Conservation (phyloP, 1,140 invertebrate genomes). For the Cherax quadricarinatus region DNA sequence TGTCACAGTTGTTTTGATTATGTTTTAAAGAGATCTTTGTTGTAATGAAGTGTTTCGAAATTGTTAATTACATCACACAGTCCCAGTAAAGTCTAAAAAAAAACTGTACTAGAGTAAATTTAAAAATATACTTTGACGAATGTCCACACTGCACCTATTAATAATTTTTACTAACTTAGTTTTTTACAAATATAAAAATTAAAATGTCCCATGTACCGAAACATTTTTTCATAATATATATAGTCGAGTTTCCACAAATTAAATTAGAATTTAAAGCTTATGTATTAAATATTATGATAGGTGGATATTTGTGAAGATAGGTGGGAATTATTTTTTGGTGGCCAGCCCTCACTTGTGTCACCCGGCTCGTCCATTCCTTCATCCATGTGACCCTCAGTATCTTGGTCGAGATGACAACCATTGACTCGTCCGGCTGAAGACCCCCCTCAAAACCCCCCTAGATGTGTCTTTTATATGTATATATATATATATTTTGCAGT, state of each 20-base stretch:
- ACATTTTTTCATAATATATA: not conserved
- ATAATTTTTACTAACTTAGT: not conserved
- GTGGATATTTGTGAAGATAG: constrained; percentile 19
- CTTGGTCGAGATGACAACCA: not conserved
- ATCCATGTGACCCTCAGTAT: not conserved
- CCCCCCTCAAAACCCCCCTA: no score
- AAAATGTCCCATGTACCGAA: not conserved
- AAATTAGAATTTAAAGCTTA: not conserved
- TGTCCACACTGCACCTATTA: constrained; percentile 22
- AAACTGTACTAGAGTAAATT: constrained; percentile 11
- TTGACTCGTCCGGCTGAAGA: no score
- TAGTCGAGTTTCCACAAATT: no score
- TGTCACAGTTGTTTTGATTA: constrained; percentile 38
- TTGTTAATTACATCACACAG: constrained; percentile 19
- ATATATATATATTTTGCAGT: no score
- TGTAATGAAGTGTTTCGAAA: constrained; percentile 42
- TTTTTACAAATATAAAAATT: not conserved
- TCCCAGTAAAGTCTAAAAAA: constrained; percentile 12
- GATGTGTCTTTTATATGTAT: no score
- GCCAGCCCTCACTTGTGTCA: not conserved
- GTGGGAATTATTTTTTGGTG: not conserved
- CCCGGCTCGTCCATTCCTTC: not conserved
- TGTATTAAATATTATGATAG: not conserved
- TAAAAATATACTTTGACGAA: constrained; percentile 6
- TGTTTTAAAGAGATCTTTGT: constrained; percentile 32